A percentile compares a stretch with the other conserved stretches of the same genome.
Evolutionary conservation across 2,113 vertebrate species (phyloP).

Genomic region (Gobius niger): DNA sequence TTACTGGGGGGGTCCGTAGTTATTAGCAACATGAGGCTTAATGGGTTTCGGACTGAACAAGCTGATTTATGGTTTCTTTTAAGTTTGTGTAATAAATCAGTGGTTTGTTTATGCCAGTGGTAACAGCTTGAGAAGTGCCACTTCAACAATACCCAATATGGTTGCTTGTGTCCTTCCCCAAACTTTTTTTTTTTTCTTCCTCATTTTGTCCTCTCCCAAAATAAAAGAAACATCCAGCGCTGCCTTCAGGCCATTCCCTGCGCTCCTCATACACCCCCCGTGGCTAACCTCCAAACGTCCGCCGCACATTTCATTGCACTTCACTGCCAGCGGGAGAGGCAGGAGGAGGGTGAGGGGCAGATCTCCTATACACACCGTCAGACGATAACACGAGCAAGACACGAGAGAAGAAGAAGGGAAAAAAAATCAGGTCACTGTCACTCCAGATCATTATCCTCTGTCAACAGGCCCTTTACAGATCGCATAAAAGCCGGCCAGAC

Average conservation of each 20-base stretch:
- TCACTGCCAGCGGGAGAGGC: constrained; percentile 17
- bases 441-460: constrained; percentile 66
- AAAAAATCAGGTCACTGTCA: constrained; percentile 69
- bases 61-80: no score
- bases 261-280: constrained; percentile 20
- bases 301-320: constrained; percentile 44
- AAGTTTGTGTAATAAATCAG: neutral
- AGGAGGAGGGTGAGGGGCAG: constrained; percentile 5
- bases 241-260: constrained; percentile 27
- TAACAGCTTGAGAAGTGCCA: neutral
- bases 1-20: no score
- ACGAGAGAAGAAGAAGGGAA: constrained; percentile 6
- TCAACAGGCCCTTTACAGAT: constrained; percentile 61
- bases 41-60: no score
- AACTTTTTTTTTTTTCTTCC: neutral
- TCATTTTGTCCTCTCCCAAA: neutral
- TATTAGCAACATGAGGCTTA: no score
- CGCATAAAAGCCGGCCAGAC: constrained; percentile 55
- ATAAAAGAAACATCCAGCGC: neutral
- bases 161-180: neutral
- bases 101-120: neutral
- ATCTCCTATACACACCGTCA: constrained; percentile 45
- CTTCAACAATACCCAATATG: neutral
- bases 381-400: constrained; percentile 46
- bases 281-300: constrained; percentile 55